Percentiles rank a stretch among this genome's conserved stretches.
These are phyloP conservation scores for Prinia subflava DNA, from an alignment of 2,113 vertebrate genomes.

Conservation along the genomic window DNA sequence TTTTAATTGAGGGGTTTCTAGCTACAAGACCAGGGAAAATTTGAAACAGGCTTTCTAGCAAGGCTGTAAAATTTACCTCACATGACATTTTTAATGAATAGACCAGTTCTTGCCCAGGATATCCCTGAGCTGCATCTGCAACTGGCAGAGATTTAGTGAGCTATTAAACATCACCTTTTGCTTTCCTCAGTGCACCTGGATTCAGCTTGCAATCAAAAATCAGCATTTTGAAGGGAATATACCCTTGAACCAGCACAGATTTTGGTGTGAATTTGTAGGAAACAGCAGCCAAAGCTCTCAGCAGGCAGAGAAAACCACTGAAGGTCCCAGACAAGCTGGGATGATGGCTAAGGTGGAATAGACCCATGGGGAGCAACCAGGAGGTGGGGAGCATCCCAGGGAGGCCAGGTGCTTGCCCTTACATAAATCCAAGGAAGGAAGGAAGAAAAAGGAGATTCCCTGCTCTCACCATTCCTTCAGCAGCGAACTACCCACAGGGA, in stretches of 20 bases:
- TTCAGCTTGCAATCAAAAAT: neutral
- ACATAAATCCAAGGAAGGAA: neutral
- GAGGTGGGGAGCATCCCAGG: neutral
- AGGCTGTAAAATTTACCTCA: neutral
- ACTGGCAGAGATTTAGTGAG: neutral
- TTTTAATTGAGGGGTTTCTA: neutral
- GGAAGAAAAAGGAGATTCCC: neutral
- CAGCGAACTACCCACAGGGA: accelerated
- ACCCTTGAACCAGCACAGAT: accelerated
- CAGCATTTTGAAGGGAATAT: neutral
- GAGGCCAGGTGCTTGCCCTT: neutral
- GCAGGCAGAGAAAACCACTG: accelerated
- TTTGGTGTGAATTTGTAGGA: neutral
- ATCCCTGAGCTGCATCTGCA: neutral
- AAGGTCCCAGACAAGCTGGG: neutral
- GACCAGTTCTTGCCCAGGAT: neutral
- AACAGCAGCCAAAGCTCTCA: neutral
- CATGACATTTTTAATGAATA: neutral
- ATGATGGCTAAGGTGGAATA: neutral
- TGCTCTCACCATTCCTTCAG: neutral
- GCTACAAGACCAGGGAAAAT: neutral
- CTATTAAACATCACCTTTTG: neutral
- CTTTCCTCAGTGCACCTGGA: neutral
- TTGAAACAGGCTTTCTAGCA: neutral
- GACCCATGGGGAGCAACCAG: neutral